These are phyloP conservation scores for Thamnaconus septentrionalis DNA, from an alignment of 2,113 vertebrate species.

Conservation along the genomic window DNA sequence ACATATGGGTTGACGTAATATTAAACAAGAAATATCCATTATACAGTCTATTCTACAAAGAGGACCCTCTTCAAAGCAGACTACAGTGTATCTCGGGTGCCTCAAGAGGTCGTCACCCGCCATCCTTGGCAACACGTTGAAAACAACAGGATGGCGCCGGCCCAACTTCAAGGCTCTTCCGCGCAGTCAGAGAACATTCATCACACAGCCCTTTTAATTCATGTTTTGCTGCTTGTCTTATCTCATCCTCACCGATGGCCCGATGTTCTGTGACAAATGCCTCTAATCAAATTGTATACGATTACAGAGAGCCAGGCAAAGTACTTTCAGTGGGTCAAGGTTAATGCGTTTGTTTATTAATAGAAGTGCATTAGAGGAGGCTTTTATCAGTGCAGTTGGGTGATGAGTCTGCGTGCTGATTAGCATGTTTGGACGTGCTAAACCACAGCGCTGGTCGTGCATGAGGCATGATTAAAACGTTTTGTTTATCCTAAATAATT, in stretches of 20 bases:
- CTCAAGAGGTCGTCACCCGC: too few relatives aligned
- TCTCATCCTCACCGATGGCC: slow-evolving; percentile 44
- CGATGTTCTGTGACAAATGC: slow-evolving; percentile 53
- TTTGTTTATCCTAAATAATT: not conserved
- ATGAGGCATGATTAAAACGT: not conserved
- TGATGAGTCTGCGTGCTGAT: slow-evolving; percentile 31
- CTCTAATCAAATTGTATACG: slow-evolving; percentile 52
- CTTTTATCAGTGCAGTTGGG: slow-evolving; percentile 28
- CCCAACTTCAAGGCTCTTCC: slow-evolving; percentile 30
- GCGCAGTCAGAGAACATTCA: slow-evolving; percentile 43
- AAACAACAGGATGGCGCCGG: slow-evolving; percentile 7
- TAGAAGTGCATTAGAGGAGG: slow-evolving; percentile 39
- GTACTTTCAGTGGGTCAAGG: slow-evolving; percentile 53
- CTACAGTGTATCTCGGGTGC: too few relatives aligned
- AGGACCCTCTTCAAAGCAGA: too few relatives aligned
- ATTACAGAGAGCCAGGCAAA: slow-evolving; percentile 45
- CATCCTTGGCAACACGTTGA: not conserved
- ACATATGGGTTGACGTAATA: too few relatives aligned
- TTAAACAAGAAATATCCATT: too few relatives aligned
- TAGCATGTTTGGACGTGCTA: slow-evolving; percentile 14
- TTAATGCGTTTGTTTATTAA: slow-evolving; percentile 66
- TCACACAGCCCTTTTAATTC: slow-evolving; percentile 57
- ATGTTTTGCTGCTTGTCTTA: slow-evolving; percentile 52
- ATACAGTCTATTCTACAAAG: too few relatives aligned
- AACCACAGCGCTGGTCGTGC: not conserved